These are phyloP conservation scores for Hypselothyrea guttata DNA, from an alignment of 2,888 invertebrate species.

Conservation along the genomic window DNA sequence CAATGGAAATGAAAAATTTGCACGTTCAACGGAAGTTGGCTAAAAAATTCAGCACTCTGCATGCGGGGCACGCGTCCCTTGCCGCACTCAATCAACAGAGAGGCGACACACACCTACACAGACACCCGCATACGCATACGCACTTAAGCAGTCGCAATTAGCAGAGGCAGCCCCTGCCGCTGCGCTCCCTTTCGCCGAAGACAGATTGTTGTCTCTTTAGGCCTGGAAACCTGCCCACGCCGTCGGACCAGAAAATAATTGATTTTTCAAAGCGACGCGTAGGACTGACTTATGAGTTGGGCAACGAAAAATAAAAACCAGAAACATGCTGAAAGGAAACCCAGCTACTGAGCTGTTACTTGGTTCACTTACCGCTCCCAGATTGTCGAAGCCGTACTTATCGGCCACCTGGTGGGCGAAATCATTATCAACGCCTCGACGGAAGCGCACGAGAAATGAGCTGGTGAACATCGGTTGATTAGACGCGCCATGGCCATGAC, in stretches of 20 bases:
- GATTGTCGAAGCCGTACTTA: constrained; percentile 95
- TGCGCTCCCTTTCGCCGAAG: constrained; percentile 16
- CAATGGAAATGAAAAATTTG: constrained; percentile 51
- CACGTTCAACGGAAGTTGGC: constrained; percentile 50
- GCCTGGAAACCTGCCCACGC: constrained; percentile 35
- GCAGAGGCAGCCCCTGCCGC: constrained; percentile 14
- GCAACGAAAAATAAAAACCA: not conserved
- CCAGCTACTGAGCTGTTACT: constrained; percentile 75
- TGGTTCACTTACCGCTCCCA: constrained; percentile 97
- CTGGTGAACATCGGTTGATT: constrained; percentile 91
- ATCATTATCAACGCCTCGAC: constrained; percentile 88
- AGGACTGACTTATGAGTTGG: not conserved
- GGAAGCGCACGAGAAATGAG: constrained; percentile 95
- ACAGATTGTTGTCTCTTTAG: constrained; percentile 32
- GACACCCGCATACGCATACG: constrained; percentile 4
- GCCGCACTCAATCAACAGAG: constrained; percentile 8
- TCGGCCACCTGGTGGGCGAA: constrained; percentile 92
- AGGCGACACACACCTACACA: constrained; percentile 2
- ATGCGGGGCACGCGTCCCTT: constrained; percentile 43
- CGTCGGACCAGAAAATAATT: constrained; percentile 64
- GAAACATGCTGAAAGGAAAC: not conserved
- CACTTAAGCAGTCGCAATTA: constrained; percentile 60
- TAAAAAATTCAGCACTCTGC: constrained; percentile 24
- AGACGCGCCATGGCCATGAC: constrained; percentile 27
- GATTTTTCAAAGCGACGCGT: constrained; percentile 66